These are phyloP conservation scores for Eupsilia transversa DNA, from an alignment of 2,888 invertebrate genomes.

Conservation along the genomic window DNA sequence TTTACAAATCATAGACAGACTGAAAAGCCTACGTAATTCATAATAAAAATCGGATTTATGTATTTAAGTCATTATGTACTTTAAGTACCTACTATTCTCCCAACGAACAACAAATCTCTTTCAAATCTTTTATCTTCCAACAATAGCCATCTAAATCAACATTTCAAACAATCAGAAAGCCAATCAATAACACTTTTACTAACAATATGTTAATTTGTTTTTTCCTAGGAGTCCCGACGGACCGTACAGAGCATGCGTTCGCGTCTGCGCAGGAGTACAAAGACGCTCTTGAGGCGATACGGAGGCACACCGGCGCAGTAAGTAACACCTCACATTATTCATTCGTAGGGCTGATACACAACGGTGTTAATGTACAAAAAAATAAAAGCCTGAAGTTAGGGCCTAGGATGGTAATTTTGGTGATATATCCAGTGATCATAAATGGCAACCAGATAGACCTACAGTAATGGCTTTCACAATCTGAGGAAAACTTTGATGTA, in stretches of 20 bases:
- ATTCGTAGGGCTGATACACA: conserved; percentile 34
- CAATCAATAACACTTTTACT: conserved; percentile 38
- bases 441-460: background rate
- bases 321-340: conserved; percentile 66
- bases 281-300: conserved; percentile 85
- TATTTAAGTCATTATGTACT: background rate
- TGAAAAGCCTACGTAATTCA: background rate
- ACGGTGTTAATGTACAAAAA: background rate
- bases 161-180: conserved; percentile 5
- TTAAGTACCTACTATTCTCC: background rate
- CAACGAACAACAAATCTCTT: background rate
- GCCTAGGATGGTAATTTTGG: background rate
- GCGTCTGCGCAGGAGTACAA: conserved; percentile 87
- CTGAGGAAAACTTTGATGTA: background rate
- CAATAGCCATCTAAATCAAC: conserved; percentile 22
- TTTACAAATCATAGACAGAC: conserved; percentile 4
- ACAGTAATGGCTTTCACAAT: background rate
- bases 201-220: conserved; percentile 56
- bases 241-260: conserved; percentile 80
- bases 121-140: conserved; percentile 4
- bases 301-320: conserved; percentile 85
- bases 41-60: background rate
- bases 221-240: conserved; percentile 81
- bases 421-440: background rate
- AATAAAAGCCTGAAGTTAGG: background rate